Base-by-base conservation (phyloP, 1,140 invertebrate genomes). In the Drosophila subpulchrella region DNA sequence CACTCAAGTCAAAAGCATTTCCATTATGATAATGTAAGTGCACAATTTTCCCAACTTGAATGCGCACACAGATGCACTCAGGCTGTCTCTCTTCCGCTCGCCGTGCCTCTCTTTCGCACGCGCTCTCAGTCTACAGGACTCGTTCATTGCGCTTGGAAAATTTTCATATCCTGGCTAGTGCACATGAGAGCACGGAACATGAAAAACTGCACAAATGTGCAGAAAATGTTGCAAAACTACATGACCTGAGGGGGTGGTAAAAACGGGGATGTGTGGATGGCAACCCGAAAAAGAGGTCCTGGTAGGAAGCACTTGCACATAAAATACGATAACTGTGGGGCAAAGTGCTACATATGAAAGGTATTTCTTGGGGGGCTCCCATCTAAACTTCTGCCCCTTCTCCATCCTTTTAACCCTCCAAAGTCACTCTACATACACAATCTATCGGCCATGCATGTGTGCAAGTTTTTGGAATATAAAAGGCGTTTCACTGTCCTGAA, bases 11-110 rank as follows among this genome's bases (percentile, higher is more conserved):
- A 89, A 84, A 89, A 84, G 56, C 83, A 80, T 88, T 88, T 89
- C 77, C 84, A 88, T 89, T 88, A 88, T 89, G 84, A 88, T 88
- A 88, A 88, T 88, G 84, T 88, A 88, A 88, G 80, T 89, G 84
- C 84, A 84, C 84, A 83, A 89, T 88, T 88, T 71, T 88, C 48
- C 61, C 84, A 88, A 88, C 83, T 89, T 81, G 76, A 77, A 88
- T 83, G 76, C 56, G 66, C 66, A 68, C 60, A 50, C 53, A 79
- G 56, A 77, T 66, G 74, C 44, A 63, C 62, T 55, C 17, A 50
- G 38, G 67, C 46, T 60, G 15, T 75, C 46, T 39, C 68, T 13
- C 11, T 62, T 30, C 44, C 27, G 6, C 17, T 30, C 39, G 24
- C 11, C 11, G 46, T 44, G 11, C 4, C 20, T 44, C 51, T 53